Base-by-base conservation (phyloP, 2,797 vertebrate species). In the Gymnoscopelus braueri region DNA sequence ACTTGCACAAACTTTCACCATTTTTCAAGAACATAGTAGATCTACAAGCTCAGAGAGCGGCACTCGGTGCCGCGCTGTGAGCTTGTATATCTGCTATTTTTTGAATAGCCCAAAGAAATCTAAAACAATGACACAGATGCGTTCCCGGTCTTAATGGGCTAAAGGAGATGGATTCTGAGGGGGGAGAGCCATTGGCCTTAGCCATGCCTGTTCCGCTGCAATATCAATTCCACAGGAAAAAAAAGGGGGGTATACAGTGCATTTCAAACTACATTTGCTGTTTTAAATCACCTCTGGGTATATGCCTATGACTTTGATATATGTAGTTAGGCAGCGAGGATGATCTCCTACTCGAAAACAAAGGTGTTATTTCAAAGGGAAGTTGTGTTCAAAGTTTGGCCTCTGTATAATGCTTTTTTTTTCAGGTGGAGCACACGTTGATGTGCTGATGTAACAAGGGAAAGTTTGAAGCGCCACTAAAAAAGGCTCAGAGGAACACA, bases 161-260 rank as follows among this genome's bases (percentile, higher is more conserved):
- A 63, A 87, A 88, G 71, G 70, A 88, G 86, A 89, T 82, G 65
- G 70, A 80, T 84, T 83, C 77, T 63, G 62, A 76, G 69, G 63
- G 67, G 71, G 57, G 8, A 57, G 75, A 87, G 74, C 79, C 77
- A 78, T 23, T 81, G 72, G 80, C 70, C 71, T 78, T 63, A 72
- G 71, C 63, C 67, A 50, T 49, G 65, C 64, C 60, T 58, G 50
- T 65, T 55, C 13, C 58, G 67, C 67, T 59, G 47, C 78, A 84
- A 87, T 61, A 77, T 39, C 62, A 78, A 76, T 78, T 69, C 58
- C 23, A 57, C 10, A 71, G 15, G 69, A 66, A 1, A 19, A 15
- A 29, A 29, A 29, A 44, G 10, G 2, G 39, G 14, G 23, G 13
- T 29, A 4, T 6, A 29, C 13, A 57, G 26, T 66, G 4, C 39